Evolutionary conservation across 1,140 invertebrate species (phyloP), one percentile per base, ranked within the genome.

Genomic region (Himalopsyche phryganea): DNA sequence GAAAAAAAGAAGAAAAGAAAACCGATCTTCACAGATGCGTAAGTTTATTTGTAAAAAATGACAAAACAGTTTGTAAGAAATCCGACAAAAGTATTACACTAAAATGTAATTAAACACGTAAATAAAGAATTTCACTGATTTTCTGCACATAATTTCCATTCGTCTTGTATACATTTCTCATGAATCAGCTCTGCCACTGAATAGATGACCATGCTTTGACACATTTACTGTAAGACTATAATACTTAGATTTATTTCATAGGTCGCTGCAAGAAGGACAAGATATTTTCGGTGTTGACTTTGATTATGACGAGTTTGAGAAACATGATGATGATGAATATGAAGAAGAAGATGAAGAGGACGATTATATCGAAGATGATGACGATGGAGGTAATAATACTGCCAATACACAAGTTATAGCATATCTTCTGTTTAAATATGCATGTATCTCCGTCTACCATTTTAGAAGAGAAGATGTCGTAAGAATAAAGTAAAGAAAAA

Each of bases 221-320:
- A 32, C 19, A n/a, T 28, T 7, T 4, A 5, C 17, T n/a, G n/a
- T n/a, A n/a, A n/a, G n/a, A n/a, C n/a, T n/a, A n/a, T n/a, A n/a
- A n/a, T n/a, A n/a, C n/a, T n/a, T n/a, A n/a, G n/a, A n/a, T n/a
- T 54, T 65, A 54, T 55, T 40, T 68, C 71, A 36, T 70, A 91
- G 90, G 4, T 91, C 92, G 0, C 76, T 98, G 19, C 96, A 98
- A 84, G 94, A 98, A 77, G 97, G 97, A 49, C 95, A 98, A 75
- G 97, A 99, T 70, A 98, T 98, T 64, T 99, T 99, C 76, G 98
- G 97, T 52, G 95, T 98, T 15, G 94, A 98, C 71, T 98, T 98
- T 79, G 96, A 99, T 74, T 98, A 91, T 73, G 92, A 96, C 61
- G 95, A 98, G 66, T 95, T 98, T 78, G 86, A 88, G 23, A 90